Evolutionary conservation across 2,797 vertebrate genomes (phyloP).

Genomic region (Parauchenoglanis punctatus): DNA sequence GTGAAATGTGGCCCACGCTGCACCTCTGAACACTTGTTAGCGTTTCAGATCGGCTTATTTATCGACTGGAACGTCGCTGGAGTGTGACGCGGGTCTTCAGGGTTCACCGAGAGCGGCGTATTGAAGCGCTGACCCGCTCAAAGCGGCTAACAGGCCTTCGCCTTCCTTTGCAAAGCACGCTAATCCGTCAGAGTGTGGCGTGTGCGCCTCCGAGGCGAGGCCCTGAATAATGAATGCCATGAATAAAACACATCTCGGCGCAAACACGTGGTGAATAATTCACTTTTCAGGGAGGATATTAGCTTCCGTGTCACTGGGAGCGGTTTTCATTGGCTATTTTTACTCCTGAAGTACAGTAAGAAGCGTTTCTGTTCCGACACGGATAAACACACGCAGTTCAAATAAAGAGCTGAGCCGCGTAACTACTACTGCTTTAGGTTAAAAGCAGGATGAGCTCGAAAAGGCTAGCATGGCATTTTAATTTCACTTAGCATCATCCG

Average conservation of each 20-base stretch:
- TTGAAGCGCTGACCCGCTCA: conserved; percentile 61
- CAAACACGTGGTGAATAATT: conserved; percentile 83
- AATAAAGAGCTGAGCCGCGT: not conserved
- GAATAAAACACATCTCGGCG: conserved; percentile 82
- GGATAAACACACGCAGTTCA: conserved; percentile 38
- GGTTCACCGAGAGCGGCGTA: conserved; percentile 30
- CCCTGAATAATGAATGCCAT: conserved; percentile 79
- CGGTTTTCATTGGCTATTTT: conserved; percentile 65
- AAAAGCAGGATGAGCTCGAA: not conserved
- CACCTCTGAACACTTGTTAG: conserved; percentile 31
- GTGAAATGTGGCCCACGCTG: conserved; percentile 46
- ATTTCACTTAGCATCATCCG: not conserved
- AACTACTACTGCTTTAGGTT: not conserved
- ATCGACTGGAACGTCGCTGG: conserved; percentile 20
- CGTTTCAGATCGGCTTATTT: conserved; percentile 32
- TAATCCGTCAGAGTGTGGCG: conserved; percentile 63
- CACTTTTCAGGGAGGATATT: conserved; percentile 76
- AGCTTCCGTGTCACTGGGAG: conserved; percentile 66
- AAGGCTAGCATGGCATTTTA: not conserved
- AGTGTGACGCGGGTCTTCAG: conserved; percentile 28
- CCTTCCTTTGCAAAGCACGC: conserved; percentile 62
- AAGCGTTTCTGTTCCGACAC: not conserved
- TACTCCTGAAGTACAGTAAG: conserved; percentile 63
- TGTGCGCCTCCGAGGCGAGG: conserved; percentile 71
- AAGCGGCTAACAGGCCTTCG: conserved; percentile 28